Evolutionary conservation across 2,888 invertebrate genomes (phyloP), one percentile per base, ranked within the genome.

Genomic region (Spilosoma lubricipeda): DNA sequence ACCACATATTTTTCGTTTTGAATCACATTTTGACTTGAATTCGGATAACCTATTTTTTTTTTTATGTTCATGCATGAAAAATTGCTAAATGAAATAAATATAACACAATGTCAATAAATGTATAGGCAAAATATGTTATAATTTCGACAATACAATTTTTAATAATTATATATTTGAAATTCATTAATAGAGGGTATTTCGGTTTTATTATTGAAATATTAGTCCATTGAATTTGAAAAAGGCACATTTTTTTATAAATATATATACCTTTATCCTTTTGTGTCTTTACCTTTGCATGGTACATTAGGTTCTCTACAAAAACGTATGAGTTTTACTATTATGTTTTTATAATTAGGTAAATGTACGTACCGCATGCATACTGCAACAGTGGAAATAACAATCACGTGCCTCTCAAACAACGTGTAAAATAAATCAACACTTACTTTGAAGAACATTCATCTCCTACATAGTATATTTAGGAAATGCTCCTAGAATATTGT

Each of bases 401-500:
- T 73, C 52, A 23, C 39, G 65, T 30, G 67, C 65, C 73, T 75
- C 67, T 27, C 52, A 52, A 63, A 65, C 27, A 77, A 74, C 75
- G 69, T 67, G 52, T 52, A 78, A 76, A 73, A 76, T 72, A 67
- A 76, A 79, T 75, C 39, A 79, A 79, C 71, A 73, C 78, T 75
- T 78, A 78, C 77, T 81, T 78, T 74, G 70, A 77, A 75, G 63
- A 72, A 76, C 82, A 76, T 85, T 86, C 76, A 84, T 83, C 76
- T 78, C 80, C 82, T 85, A 85, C 85, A 87, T 85, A 87, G 83
- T 88, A 81, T 85, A 82, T 87, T 87, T 81, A 79, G 83, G 81
- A 80, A 86, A 80, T 77, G 85, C 85, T 83, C 82, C 86, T 84
- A 86, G 82, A 88, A 86, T 88, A 88, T 68, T 85, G 90, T 90